Conservation (phyloP, 2,113 vertebrate genomes). For the Numenius arquata region DNA sequence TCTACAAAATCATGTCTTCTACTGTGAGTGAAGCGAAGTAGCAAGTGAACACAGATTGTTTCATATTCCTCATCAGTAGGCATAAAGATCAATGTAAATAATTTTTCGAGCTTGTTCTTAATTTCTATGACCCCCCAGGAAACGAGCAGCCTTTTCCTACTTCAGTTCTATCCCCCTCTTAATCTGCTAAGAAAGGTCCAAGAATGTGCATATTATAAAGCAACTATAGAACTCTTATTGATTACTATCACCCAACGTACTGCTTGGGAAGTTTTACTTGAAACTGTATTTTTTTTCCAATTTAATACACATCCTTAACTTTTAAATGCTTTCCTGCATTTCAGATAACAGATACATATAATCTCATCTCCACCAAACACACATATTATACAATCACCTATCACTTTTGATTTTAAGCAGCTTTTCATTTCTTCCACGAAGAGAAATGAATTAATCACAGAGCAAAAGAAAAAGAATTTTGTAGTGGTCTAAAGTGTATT, state of each 20-base stretch:
- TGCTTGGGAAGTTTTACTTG: neutral
- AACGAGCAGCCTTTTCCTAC: neutral
- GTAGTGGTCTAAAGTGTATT: neutral
- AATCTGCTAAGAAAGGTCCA: neutral
- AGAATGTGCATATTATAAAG: neutral
- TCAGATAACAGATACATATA: neutral
- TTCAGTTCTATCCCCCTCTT: neutral
- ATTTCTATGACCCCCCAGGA: neutral
- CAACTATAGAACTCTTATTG: neutral
- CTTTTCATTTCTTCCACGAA: neutral
- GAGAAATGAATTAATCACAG: neutral
- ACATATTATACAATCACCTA: neutral
- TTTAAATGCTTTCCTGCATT: neutral
- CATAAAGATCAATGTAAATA: neutral
- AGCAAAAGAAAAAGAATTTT: neutral
- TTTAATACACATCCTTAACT: neutral
- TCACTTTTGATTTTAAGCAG: neutral
- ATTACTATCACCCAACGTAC: neutral
- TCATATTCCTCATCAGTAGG: neutral
- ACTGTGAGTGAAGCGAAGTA: neutral
- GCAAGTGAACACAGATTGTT: neutral
- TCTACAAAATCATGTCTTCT: neutral
- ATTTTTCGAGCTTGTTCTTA: neutral
- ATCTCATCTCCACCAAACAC: neutral
- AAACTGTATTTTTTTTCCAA: neutral